Percentiles rank a stretch among this genome's conserved stretches.
Evolutionary conservation across 2,113 vertebrate species (phyloP).

Genomic region (Nibea coibor): DNA sequence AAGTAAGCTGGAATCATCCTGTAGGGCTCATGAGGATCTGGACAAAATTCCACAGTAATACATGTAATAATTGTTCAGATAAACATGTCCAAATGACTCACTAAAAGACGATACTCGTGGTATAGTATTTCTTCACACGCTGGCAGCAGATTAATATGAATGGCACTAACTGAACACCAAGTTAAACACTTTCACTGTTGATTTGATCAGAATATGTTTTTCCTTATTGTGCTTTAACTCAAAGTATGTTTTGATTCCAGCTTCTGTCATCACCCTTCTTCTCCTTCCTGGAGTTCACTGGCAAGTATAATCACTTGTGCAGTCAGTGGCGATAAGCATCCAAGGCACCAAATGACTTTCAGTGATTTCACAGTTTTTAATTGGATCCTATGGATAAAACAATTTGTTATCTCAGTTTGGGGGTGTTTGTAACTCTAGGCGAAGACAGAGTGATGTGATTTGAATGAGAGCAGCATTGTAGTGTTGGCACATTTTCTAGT

Average conservation of each 20-base stretch:
- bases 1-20: not conserved
- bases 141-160: conserved; percentile 8
- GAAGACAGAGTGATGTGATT: conserved; percentile 58
- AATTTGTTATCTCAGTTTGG: conserved; percentile 67
- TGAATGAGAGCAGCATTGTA: conserved; percentile 43
- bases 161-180: conserved; percentile 19
- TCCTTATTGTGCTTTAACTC: conserved; percentile 44
- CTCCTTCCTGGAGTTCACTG: conserved; percentile 55
- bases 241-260: conserved; percentile 32
- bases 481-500: conserved; percentile 35
- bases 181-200: conserved; percentile 37
- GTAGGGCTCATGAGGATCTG: not conserved
- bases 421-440: conserved; percentile 67
- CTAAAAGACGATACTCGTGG: not conserved
- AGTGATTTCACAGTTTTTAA: conserved; percentile 79
- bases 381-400: conserved; percentile 78
- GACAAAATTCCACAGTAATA: not conserved
- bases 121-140: conserved; percentile 27
- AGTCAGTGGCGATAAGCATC: conserved; percentile 70
- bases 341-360: conserved; percentile 70
- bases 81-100: not conserved
- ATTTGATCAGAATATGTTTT: conserved; percentile 38
- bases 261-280: conserved; percentile 40
- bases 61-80: not conserved
- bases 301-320: conserved; percentile 65